Evolutionary conservation across 1,140 invertebrate species (phyloP).

Genomic region (Nasonia giraulti): DNA sequence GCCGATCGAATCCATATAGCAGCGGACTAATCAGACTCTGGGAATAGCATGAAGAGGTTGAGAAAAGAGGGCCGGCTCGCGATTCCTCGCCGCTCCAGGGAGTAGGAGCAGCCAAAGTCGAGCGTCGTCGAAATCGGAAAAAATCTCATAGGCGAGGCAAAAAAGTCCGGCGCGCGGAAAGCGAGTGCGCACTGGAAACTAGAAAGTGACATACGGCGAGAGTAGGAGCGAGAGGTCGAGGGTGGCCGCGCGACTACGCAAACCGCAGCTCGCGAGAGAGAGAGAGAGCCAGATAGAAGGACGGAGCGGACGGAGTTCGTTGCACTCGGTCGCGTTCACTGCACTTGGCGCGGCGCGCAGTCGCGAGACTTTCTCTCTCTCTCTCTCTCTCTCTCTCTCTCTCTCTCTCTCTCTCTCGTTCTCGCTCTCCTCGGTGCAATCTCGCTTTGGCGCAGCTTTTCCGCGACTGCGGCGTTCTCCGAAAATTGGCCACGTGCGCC

Average conservation of each 20-base stretch:
- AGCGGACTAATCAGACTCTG: too few species aligned
- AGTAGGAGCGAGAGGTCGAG: slow-evolving; percentile 34
- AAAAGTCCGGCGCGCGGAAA: neutral
- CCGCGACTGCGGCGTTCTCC: neutral
- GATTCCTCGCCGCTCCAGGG: too few species aligned
- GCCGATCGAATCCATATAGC: too few species aligned
- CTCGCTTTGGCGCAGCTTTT: slow-evolving; percentile 29
- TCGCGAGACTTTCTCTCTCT: slow-evolving; percentile 26
- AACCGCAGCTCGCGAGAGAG: slow-evolving; percentile 37
- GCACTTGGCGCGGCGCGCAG: slow-evolving; percentile 59
- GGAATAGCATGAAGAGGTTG: too few species aligned
- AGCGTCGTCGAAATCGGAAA: too few species aligned
- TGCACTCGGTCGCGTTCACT: slow-evolving; percentile 69
- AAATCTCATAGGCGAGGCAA: neutral
- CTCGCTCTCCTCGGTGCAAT: neutral
- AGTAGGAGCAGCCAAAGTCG: too few species aligned
- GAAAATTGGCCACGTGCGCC: neutral
- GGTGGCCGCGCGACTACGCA: neutral
- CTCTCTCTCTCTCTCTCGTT: neutral
- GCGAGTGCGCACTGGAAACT: slow-evolving; percentile 5
- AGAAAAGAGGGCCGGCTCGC: too few species aligned
- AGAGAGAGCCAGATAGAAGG: slow-evolving; percentile 47
- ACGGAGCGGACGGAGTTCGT: slow-evolving; percentile 67
- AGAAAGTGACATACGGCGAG: slow-evolving; percentile 39
- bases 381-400: too few species aligned